Base-by-base conservation (phyloP, 2,113 vertebrate genomes). In the Callipepla californica region DNA sequence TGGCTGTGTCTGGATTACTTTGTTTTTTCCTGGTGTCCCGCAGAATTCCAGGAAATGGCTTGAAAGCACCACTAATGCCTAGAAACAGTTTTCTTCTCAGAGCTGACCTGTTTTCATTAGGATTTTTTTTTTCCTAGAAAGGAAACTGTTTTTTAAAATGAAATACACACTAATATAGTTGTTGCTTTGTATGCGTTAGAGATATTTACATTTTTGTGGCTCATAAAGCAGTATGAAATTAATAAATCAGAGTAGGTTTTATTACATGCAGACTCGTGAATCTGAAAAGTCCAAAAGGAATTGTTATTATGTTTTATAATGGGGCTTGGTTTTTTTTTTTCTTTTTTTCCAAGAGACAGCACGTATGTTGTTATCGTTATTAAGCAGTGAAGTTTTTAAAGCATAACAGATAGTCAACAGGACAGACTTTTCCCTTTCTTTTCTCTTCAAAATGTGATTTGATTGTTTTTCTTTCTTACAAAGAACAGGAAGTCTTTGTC, bases 401-500 rank as follows among this genome's bases (percentile, higher is more conserved):
- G 14, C 9, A 22, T 26, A 66, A 38, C 47, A 82, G 78, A 21
- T 68, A 59, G 32, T 57, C 68, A 73, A 62, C 34, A 20, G 10
- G 45, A 80, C 11, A 40, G 58, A 2, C 30, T 79, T 11, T 26
- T 85, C 87, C 51, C 14, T 85, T 76, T 80, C 28, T 51, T 61
- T 6, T 53, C 15, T 44, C 28, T 76, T 69, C 16, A 34, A 59
- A 79, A 75, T 72, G 6, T 5, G 18, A 21, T 58, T 85, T 51
- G 6, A 9, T 30, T 66, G 30, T 21, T 59, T 47, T 30, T 23
- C 73, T 72, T 89, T 68, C 53, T 59, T 75, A 20, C 13, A 20
- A 76, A 72, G 9, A 85, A 66, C 3, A 20, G 5, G 50, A 3
- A 1, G 28, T 36, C 34, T 23, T 0, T 34, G 4, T 23, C 1